Conservation (phyloP, 2,888 invertebrate species). For the Cosmopolites sordidus region DNA sequence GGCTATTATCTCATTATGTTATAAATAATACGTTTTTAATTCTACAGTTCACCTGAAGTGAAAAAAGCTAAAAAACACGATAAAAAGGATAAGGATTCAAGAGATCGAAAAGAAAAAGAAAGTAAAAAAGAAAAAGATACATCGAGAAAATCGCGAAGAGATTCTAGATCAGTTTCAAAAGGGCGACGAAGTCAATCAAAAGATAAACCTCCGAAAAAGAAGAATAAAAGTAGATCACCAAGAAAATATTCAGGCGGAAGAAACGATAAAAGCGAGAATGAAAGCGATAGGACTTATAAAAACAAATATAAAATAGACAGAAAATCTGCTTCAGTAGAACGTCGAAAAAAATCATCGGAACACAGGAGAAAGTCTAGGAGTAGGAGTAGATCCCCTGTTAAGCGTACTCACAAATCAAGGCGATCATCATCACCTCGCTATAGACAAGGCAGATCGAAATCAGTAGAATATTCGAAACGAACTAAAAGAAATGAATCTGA, state of each 20-base stretch:
- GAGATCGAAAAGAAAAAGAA: constrained; percentile 23
- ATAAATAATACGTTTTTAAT: too few relatives aligned
- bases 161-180: constrained; percentile 16
- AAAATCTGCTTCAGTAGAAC: constrained; percentile 23
- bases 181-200: constrained; percentile 11
- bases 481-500: constrained; percentile 17
- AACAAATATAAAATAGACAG: constrained; percentile 11
- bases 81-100: constrained; percentile 31
- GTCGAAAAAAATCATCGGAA: constrained; percentile 12
- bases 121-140: constrained; percentile 18
- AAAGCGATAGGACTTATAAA: constrained; percentile 21
- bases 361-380: constrained; percentile 15
- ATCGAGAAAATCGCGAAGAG: constrained; percentile 17
- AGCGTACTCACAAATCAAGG: constrained; percentile 21
- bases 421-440: constrained; percentile 30
- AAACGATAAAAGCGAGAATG: constrained; percentile 16
- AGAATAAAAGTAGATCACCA: constrained; percentile 28
- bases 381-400: constrained; percentile 8
- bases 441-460: constrained; percentile 29
- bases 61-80: constrained; percentile 28
- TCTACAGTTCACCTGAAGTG: constrained; percentile 40
- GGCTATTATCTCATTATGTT: too few relatives aligned
- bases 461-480: constrained; percentile 16
- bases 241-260: constrained; percentile 26
- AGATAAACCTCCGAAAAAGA: constrained; percentile 22